Evolutionary conservation across 2,797 vertebrate genomes (phyloP), one percentile per base, ranked within the genome.

Genomic region (Gymnoscopelus braueri): DNA sequence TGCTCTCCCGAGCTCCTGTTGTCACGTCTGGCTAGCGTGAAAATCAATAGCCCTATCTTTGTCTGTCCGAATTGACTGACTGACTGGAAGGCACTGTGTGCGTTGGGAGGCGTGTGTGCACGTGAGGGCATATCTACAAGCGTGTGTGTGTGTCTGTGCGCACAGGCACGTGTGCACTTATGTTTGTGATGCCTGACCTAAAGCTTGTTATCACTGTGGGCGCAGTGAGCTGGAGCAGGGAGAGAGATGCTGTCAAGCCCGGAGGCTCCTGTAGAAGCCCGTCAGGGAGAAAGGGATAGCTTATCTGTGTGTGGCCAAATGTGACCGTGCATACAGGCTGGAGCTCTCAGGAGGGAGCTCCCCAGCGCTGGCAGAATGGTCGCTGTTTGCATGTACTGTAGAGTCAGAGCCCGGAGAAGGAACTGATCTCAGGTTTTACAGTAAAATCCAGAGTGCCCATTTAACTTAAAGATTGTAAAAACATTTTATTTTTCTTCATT

Each of bases 181-280:
- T 77, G 74, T 73, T 69, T 60, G 67, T 67, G 75, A 72, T 72
- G 81, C 75, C 29, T 19, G 63, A 75, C 26, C 51, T 71, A 57
- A 63, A 74, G 71, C 26, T 35, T 0, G 69, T 83, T 87, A 82
- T 90, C 79, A 15, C 69, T 82, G 52, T 15, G 64, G 56, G 78
- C 77, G 72, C 72, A 63, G 81, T 68, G 79, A 79, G 84, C 80
- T 71, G 77, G 14, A 0, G 76, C 69, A 68, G 73, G 67, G 75
- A 74, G 72, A 58, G 77, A 82, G 78, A 72, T 56, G 77, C 71
- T 74, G 77, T 85, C 62, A 51, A 72, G 74, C 77, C 84, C 69
- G 66, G 47, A 11, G 77, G 85, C 75, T 76, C 74, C 74, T 63
- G 53, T 51, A 3, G 11, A 69, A 50, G 77, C 75, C 70, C 60